A percentile compares a stretch with the other conserved stretches of the same genome.
Conservation (phyloP, 2,888 invertebrate genomes). For the Chalcis sispes region DNA sequence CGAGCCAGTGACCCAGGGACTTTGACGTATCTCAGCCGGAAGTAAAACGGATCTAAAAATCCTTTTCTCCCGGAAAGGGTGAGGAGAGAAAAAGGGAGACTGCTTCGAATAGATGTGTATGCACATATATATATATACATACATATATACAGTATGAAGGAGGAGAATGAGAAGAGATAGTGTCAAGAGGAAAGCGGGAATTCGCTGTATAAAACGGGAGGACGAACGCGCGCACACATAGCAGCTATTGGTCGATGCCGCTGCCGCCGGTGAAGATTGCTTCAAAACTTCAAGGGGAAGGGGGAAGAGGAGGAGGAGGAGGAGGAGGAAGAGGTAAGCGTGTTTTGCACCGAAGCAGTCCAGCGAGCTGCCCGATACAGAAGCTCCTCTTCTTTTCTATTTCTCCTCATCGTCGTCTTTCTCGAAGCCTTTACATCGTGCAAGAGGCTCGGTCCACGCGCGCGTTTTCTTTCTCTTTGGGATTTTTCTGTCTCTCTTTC, state of each 20-base stretch:
- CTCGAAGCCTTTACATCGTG: background rate
- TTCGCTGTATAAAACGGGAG: constrained; percentile 38
- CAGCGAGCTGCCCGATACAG: constrained; percentile 36
- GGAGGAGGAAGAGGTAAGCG: background rate
- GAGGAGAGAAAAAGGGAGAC: background rate
- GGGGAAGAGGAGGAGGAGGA: constrained; percentile 3
- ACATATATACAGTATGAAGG: background rate
- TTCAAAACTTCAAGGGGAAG: constrained; percentile 47
- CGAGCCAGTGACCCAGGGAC: constrained; percentile 57
- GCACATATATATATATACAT: no score
- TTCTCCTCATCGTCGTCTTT: constrained; percentile 25
- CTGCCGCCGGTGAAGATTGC: constrained; percentile 48
- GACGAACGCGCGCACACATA: background rate
- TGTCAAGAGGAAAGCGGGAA: constrained; percentile 52
- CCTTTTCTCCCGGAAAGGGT: constrained; percentile 41
- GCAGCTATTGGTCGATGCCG: constrained; percentile 20
- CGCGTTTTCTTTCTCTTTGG: background rate
- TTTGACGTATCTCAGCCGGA: constrained; percentile 59
- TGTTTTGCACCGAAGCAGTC: no score
- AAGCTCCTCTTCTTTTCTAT: constrained; percentile 13
- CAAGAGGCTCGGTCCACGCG: background rate
- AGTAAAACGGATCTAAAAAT: constrained; percentile 60
- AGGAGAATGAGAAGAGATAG: constrained; percentile 31
- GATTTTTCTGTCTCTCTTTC: background rate
- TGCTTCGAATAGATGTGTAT: background rate